Base-by-base conservation (phyloP, 2,797 vertebrate species). In the Sebastes oblongus region DNA sequence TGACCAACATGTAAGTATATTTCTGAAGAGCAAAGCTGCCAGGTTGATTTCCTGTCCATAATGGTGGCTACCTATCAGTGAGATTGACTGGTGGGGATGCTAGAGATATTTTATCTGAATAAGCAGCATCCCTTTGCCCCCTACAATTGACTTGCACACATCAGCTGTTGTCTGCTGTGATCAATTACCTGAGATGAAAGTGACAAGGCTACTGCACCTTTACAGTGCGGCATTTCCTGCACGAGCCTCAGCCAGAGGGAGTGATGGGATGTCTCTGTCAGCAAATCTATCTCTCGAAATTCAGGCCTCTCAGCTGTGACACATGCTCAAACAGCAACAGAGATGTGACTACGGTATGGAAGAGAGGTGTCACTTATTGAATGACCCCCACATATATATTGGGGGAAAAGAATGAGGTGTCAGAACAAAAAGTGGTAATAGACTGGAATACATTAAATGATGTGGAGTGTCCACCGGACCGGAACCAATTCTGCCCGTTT, bases 391-490 rank as follows among this genome's bases (percentile, higher is more conserved):
- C 90, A 84, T 93, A 95, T 93, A 95, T 94, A 93, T 91, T 91
- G 92, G 91, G 93, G 91, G 90, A 90, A 92, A 95, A 91, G 91
- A 95, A 95, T 94, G 93, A 94, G 94, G 92, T 95, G 94, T 94
- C 94, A 94, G 91, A 92, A 93, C 87, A 93, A 91, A 54, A 94
- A 93, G 90, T 93, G 91, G 93, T 95, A 95, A 96, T 95, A 95
- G 94, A 94, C 89, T 94, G 90, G 94, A 96, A 96, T 95, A 95
- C 92, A 95, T 96, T 94, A 96, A 93, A 95, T 95, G 91, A 94
- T 94, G 92, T 88, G 86, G 88, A 93, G 91, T 87, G 91, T 91
- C 88, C 88, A 89, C 61, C 42, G 89, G 90, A 88, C 90, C 91
- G 91, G 92, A 96, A 95, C 94, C 93, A 94, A 95, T 95, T 92